Conservation (phyloP, 2,888 invertebrate genomes). For the Rhagonycha fulva region DNA sequence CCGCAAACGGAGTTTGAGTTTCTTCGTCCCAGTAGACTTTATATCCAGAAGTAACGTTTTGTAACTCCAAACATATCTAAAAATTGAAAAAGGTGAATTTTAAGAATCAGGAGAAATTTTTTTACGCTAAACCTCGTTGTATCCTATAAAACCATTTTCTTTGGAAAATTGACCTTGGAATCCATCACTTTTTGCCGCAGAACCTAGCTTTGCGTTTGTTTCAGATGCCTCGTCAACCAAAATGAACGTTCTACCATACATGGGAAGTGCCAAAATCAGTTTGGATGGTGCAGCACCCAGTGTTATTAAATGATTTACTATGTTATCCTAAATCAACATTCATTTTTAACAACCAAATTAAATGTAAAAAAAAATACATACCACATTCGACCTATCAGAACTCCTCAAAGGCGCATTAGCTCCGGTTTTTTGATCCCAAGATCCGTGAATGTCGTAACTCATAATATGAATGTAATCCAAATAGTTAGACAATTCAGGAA, state of each 20-base stretch:
- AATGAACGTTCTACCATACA: conserved; percentile 32
- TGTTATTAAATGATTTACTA: no score
- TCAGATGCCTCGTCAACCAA: not conserved
- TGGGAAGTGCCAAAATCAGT: conserved; percentile 34
- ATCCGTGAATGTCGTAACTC: not conserved
- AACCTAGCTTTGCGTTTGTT: conserved; percentile 22
- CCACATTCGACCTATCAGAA: not conserved
- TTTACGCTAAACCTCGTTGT: conserved; percentile 31
- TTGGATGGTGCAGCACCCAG: conserved; percentile 8
- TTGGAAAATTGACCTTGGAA: conserved; percentile 26
- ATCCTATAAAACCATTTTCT: conserved; percentile 37
- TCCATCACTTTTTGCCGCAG: conserved; percentile 27
- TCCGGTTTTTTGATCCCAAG: not conserved
- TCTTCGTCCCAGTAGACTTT: no score
- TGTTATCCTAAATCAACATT: not conserved
- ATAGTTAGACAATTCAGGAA: no score
- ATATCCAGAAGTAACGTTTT: not conserved
- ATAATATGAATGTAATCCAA: conserved; percentile 3
- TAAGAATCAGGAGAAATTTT: not conserved
- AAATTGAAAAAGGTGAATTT: not conserved
- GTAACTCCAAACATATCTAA: conserved; percentile 11
- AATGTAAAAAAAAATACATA: not conserved
- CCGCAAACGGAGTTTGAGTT: not conserved
- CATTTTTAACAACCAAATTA: not conserved
- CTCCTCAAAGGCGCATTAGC: not conserved